These are phyloP conservation scores for Bombus balteatus DNA, from an alignment of 1,140 invertebrate species.

Conservation along the genomic window DNA sequence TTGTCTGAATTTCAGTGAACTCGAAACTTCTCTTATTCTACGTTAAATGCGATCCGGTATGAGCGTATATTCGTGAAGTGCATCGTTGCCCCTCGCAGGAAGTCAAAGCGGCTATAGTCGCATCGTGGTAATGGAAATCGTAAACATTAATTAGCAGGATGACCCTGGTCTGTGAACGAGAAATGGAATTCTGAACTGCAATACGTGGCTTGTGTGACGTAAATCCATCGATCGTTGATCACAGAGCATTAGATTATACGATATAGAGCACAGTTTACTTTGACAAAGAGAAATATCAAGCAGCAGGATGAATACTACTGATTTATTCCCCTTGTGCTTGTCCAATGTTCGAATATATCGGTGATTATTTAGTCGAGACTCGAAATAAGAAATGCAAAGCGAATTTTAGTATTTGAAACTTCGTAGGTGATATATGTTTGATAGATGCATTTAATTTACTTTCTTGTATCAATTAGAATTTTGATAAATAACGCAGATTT, in stretches of 20 bases:
- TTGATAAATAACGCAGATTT: not conserved
- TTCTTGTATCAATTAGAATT: not conserved
- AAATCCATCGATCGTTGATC: slow-evolving; percentile 7
- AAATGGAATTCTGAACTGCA: slow-evolving; percentile 68
- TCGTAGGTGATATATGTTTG: no score
- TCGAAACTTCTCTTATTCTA: not conserved
- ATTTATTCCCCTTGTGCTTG: not conserved
- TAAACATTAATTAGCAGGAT: slow-evolving; percentile 78
- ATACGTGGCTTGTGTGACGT: not conserved
- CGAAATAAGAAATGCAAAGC: not conserved
- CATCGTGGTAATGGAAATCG: slow-evolving; percentile 77
- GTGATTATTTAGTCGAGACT: not conserved
- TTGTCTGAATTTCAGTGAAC: not conserved
- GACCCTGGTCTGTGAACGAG: slow-evolving; percentile 61
- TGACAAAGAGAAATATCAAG: not conserved
- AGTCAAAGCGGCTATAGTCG: slow-evolving; percentile 70
- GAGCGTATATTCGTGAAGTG: slow-evolving; percentile 20
- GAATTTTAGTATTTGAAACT: not conserved
- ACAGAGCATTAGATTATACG: not conserved
- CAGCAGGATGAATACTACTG: not conserved
- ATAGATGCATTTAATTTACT: not conserved
- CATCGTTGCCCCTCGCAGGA: slow-evolving; percentile 64
- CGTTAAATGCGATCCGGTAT: not conserved
- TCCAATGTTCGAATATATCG: not conserved
- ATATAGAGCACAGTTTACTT: not conserved